A percentile compares a stretch with the other conserved stretches of the same genome.
These are phyloP conservation scores for Stenurella melanura DNA, from an alignment of 2,888 invertebrate genomes.

Conservation along the genomic window DNA sequence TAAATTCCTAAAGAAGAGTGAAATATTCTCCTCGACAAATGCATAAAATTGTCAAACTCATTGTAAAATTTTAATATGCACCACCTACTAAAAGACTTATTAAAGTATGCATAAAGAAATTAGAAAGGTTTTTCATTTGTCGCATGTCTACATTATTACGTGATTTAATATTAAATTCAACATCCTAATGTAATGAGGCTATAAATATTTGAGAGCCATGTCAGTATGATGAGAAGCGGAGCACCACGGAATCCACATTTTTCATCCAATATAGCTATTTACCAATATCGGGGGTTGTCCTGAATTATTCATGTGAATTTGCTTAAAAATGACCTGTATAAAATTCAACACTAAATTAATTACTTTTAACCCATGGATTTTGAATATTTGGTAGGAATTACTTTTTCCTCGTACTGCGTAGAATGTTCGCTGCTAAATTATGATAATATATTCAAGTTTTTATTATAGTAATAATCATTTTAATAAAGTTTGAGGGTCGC, in stretches of 20 bases:
- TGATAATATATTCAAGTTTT: background rate
- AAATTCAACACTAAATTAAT: constrained; percentile 24
- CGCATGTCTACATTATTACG: background rate
- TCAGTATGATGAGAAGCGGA: constrained; percentile 25
- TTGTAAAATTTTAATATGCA: too few species aligned
- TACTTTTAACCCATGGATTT: background rate
- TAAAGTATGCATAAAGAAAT: background rate
- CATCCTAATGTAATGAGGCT: constrained; percentile 12
- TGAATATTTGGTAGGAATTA: background rate
- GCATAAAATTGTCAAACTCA: background rate
- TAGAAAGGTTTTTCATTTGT: background rate
- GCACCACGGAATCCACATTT: constrained; percentile 28
- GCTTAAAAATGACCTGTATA: constrained; percentile 27
- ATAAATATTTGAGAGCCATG: constrained; percentile 29
- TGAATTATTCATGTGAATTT: constrained; percentile 27
- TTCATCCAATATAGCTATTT: constrained; percentile 36
- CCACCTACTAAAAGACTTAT: background rate
- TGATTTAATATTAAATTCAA: constrained; percentile 18
- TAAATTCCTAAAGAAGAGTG: background rate
- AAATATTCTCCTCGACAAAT: background rate
- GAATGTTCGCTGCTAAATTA: background rate
- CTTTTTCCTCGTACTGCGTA: background rate
- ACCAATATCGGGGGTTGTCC: constrained; percentile 25
- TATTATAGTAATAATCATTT: background rate
- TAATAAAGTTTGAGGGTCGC: background rate